Conservation (phyloP, 2,888 invertebrate species). For the Prenolepis imparis region DNA sequence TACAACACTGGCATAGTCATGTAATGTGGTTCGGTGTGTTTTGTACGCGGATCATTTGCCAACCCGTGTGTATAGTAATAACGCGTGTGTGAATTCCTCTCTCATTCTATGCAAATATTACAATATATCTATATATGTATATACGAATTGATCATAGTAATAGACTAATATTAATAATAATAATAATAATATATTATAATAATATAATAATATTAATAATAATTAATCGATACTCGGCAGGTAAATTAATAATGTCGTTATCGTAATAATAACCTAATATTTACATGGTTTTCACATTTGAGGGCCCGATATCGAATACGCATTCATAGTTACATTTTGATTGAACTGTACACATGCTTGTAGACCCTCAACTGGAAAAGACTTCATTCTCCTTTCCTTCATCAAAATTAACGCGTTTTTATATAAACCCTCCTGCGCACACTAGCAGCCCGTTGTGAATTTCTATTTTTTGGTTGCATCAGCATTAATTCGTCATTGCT, state of each 20-base stretch:
- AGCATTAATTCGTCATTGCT: constrained; percentile 68
- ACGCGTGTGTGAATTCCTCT: constrained; percentile 72
- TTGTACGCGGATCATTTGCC: constrained; percentile 53
- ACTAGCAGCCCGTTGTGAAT: constrained; percentile 79
- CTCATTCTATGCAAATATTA: constrained; percentile 77
- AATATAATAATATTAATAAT: constrained; percentile 79
- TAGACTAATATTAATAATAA: constrained; percentile 73
- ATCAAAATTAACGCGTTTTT: constrained; percentile 78
- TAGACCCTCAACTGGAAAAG: constrained; percentile 78
- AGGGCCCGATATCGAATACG: constrained; percentile 79
- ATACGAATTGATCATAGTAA: constrained; percentile 65
- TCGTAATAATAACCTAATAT: constrained; percentile 83
- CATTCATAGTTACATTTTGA: constrained; percentile 79
- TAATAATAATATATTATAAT: constrained; percentile 78
- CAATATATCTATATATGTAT: constrained; percentile 75
- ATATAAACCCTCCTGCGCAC: constrained; percentile 80
- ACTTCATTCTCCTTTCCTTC: constrained; percentile 51
- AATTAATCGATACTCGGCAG: constrained; percentile 85
- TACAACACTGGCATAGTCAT: constrained; percentile 84
- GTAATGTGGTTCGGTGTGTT: constrained; percentile 73
- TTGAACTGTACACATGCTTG: constrained; percentile 81
- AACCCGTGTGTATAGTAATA: constrained; percentile 60
- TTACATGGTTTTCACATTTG: constrained; percentile 81
- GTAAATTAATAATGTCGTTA: constrained; percentile 82
- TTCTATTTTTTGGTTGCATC: constrained; percentile 79